Base-by-base conservation (phyloP, 1,140 invertebrate species). In the Steinernema khuongi region DNA sequence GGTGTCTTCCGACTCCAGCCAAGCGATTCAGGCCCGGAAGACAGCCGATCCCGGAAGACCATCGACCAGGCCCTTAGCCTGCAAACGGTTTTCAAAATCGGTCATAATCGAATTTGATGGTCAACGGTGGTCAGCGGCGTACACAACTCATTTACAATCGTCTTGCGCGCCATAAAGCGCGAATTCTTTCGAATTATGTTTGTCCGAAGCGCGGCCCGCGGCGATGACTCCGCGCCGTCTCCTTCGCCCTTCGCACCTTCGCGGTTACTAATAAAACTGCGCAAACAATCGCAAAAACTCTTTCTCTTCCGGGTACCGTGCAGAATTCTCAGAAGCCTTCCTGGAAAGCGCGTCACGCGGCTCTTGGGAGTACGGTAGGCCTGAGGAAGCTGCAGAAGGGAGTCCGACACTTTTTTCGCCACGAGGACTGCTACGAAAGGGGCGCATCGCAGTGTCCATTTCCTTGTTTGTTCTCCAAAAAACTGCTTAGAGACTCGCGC, bases 401-500 rank as follows among this genome's bases (percentile, higher is more conserved):
- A n/a, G 26, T 60, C 26, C 22, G 7, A 22, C 19, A 22, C 50
- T 60, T 60, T 60, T 60, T 60, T 14, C 22, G 50, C 19, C 26
- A 7, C 50, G 50, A 60, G 50, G 50, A 60, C 11, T 17, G 7
- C 7, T 4, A 22, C 22, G 11, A 22, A n/a, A 22, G 14, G 11
- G 14, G 50, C 14, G 26, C 50, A 22, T 22, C 7, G 50, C 50
- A 60, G 50, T 7, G 11, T 60, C 50, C 50, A 22, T 60, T 60
- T 60, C 50, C 50, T 60, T 60, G 50, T 60, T 60, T 60, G 50
- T 60, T 60, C 4, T 60, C 50, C 50, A 60, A 60, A 60, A 60
- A 60, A 60, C 4, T 22, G 50, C 19, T 22, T 60, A n/a, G 36
- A n/a, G n/a, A 41, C 36, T 41, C 36, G 36, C 26, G 50, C 7